phyloP scores from a whole-genome alignment of 2,797 vertebrate genomes.

The Betta splendens region DNA sequence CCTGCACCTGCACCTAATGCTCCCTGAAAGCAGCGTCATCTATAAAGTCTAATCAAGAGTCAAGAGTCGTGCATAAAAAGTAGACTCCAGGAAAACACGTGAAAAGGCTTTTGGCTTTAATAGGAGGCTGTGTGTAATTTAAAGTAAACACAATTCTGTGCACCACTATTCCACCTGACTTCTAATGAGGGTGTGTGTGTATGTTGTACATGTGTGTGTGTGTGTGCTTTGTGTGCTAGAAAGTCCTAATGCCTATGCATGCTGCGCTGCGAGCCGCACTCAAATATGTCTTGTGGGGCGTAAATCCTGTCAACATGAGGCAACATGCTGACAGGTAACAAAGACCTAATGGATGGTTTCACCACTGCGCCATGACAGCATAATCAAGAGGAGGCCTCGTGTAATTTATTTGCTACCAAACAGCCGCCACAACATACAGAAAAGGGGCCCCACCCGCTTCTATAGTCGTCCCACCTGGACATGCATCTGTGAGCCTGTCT shows the following conservation, averaged over 20 bases:
- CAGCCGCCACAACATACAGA: constrained; percentile 40
- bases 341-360: constrained; percentile 77
- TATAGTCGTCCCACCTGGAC: background rate
- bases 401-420: constrained; percentile 69
- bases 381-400: constrained; percentile 51
- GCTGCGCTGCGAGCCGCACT: constrained; percentile 36
- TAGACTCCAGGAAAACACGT: constrained; percentile 4
- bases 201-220: background rate
- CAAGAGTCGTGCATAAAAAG: background rate
- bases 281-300: constrained; percentile 46
- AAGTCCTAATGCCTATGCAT: constrained; percentile 52
- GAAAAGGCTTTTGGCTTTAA: constrained; percentile 5
- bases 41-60: constrained; percentile 10
- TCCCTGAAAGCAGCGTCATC: background rate
- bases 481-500: background rate
- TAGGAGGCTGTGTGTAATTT: constrained; percentile 7
- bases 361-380: constrained; percentile 63
- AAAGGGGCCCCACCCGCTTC: constrained; percentile 35
- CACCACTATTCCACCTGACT: constrained; percentile 22
- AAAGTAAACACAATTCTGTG: constrained; percentile 30
- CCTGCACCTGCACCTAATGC: constrained; percentile 14
- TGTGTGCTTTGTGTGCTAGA: constrained; percentile 4
- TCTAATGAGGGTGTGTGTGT: constrained; percentile 40
- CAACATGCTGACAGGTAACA: constrained; percentile 73
- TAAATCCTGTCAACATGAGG: constrained; percentile 71